A percentile compares a stretch with the other conserved stretches of the same genome.
Conservation (phyloP, 2,797 vertebrate species). For the Epinephelus awoara region DNA sequence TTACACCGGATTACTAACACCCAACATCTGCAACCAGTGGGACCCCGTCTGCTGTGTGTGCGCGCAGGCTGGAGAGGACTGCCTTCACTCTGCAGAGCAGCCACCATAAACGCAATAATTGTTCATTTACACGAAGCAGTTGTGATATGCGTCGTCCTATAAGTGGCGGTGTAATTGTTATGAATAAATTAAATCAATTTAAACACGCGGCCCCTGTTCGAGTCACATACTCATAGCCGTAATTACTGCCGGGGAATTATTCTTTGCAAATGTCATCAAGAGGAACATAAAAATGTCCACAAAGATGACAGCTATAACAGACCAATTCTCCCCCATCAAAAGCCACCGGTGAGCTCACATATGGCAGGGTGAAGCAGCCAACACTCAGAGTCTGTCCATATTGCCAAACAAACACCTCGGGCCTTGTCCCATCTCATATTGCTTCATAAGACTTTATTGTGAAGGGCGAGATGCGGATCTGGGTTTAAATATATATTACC, state of each 20-base stretch:
- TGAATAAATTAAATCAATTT: neutral
- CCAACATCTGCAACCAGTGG: constrained; percentile 66
- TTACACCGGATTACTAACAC: constrained; percentile 79
- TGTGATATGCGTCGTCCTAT: neutral
- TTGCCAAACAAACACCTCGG: constrained; percentile 85
- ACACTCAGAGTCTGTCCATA: constrained; percentile 82
- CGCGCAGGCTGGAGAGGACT: neutral
- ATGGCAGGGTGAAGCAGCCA: constrained; percentile 83
- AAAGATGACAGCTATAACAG: constrained; percentile 82
- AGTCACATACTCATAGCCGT: neutral
- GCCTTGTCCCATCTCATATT: constrained; percentile 82
- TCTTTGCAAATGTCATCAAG: constrained; percentile 49
- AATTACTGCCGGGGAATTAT: neutral
- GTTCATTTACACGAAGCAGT: constrained; percentile 8
- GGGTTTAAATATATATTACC: constrained; percentile 50
- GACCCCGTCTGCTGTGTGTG: constrained; percentile 50
- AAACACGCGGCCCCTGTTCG: neutral
- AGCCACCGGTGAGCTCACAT: constrained; percentile 84
- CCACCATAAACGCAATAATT: constrained; percentile 25
- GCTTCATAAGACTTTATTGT: constrained; percentile 80
- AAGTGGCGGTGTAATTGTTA: neutral
- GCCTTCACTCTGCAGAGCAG: constrained; percentile 27
- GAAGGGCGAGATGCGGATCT: constrained; percentile 49
- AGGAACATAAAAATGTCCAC: constrained; percentile 76
- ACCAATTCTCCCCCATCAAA: constrained; percentile 82